These are phyloP conservation scores for Pyrocephalus nanus DNA, from an alignment of 2,797 vertebrate genomes.

Conservation along the genomic window DNA sequence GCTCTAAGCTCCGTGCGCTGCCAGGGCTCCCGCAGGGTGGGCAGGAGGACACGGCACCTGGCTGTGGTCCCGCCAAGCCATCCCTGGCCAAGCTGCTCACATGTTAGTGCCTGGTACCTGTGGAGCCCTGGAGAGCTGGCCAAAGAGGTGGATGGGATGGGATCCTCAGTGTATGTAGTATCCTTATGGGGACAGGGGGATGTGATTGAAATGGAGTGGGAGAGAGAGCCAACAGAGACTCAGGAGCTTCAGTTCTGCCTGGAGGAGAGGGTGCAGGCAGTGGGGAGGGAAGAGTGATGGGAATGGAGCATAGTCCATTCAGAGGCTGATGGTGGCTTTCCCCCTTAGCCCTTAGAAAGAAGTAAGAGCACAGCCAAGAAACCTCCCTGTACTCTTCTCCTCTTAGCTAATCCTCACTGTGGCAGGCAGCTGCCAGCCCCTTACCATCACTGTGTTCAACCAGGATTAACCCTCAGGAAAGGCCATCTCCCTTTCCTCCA, in stretches of 20 bases:
- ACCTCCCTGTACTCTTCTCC: background rate
- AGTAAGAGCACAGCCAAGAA: background rate
- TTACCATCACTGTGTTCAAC: background rate
- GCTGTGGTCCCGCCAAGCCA: background rate
- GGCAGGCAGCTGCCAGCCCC: background rate
- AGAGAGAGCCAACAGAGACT: background rate
- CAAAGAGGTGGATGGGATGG: background rate
- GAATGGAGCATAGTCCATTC: background rate
- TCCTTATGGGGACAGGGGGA: background rate
- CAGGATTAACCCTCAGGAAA: background rate
- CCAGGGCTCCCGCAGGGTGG: accelerated
- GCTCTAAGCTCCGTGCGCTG: accelerated
- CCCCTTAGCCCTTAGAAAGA: background rate
- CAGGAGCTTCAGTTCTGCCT: background rate
- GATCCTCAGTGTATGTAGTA: background rate
- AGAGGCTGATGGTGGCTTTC: background rate
- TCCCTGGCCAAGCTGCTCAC: background rate
- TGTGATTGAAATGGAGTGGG: background rate
- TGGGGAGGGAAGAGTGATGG: background rate
- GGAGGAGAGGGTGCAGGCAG: background rate
- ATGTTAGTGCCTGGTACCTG: background rate
- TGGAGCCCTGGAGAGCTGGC: accelerated
- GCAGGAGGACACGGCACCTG: accelerated
- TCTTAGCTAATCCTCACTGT: background rate
- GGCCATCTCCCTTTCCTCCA: background rate